A percentile compares a stretch with the other conserved stretches of the same genome.
These are phyloP conservation scores for Deroplatys truncata DNA, from an alignment of 2,888 invertebrate species.

Conservation along the genomic window DNA sequence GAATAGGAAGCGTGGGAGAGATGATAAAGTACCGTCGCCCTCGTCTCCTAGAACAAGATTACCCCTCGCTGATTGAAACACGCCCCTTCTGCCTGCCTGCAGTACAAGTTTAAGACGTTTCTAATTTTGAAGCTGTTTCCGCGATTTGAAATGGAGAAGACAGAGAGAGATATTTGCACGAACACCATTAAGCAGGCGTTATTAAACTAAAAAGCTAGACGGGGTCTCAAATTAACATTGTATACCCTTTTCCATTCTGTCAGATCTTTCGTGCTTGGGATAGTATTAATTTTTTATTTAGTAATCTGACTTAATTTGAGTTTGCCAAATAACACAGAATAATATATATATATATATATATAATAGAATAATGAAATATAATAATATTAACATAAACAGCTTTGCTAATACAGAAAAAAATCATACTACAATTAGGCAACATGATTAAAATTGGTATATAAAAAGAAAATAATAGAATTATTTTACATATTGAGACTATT, in stretches of 20 bases:
- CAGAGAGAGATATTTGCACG: background rate
- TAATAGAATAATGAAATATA: too few species aligned
- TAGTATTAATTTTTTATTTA: too few species aligned
- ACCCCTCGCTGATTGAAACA: slow-evolving; percentile 9
- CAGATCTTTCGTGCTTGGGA: too few species aligned
- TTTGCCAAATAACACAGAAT: too few species aligned
- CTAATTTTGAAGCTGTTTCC: slow-evolving; percentile 11
- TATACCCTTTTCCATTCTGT: background rate
- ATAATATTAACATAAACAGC: too few species aligned
- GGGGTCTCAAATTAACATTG: background rate
- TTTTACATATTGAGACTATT: too few species aligned
- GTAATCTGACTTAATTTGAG: too few species aligned
- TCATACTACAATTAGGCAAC: too few species aligned
- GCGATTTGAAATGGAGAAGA: background rate
- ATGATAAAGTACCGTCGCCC: background rate
- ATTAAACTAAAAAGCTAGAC: background rate
- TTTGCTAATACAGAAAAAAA: too few species aligned
- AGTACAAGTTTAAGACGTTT: slow-evolving; percentile 3
- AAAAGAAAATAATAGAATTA: too few species aligned
- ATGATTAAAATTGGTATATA: too few species aligned
- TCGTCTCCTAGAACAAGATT: background rate
- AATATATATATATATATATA: too few species aligned
- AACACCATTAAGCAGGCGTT: background rate
- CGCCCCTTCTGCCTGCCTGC: background rate
- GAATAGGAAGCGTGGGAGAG: background rate